Percentiles rank a stretch among this genome's conserved stretches.
Conservation (phyloP, 2,888 invertebrate genomes). For the Drosophila niveifrons region DNA sequence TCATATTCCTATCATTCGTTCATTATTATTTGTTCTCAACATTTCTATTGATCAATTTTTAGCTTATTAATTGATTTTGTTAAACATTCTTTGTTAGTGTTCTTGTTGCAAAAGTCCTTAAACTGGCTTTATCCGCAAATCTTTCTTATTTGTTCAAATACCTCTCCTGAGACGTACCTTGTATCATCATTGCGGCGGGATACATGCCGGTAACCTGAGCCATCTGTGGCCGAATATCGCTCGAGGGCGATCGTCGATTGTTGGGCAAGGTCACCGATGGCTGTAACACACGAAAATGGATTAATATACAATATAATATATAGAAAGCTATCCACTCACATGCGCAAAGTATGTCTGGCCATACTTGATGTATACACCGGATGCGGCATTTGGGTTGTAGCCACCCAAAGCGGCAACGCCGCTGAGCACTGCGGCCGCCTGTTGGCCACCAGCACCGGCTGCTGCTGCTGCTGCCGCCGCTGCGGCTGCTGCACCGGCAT, state of each 20-base stretch:
- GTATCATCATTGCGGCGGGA: slow-evolving; percentile 85
- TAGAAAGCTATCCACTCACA: slow-evolving; percentile 69
- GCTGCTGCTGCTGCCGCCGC: slow-evolving; percentile 79
- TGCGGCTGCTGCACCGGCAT: slow-evolving; percentile 67
- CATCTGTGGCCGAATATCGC: slow-evolving; percentile 84
- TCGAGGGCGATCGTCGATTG: slow-evolving; percentile 85
- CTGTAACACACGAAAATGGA: slow-evolving; percentile 51
- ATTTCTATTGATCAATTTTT: too few relatives aligned
- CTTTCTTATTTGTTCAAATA: too few relatives aligned
- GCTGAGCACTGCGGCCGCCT: slow-evolving; percentile 75
- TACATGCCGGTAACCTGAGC: slow-evolving; percentile 85
- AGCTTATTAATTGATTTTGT: too few relatives aligned
- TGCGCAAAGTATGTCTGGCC: slow-evolving; percentile 85
- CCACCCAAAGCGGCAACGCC: slow-evolving; percentile 85
- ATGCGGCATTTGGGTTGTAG: slow-evolving; percentile 85
- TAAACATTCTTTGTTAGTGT: too few relatives aligned
- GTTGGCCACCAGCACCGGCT: slow-evolving; percentile 75
- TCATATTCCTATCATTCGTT: too few relatives aligned
- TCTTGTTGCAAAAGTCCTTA: too few relatives aligned
- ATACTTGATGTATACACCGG: slow-evolving; percentile 85
- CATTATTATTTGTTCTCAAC: too few relatives aligned
- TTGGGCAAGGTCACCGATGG: slow-evolving; percentile 85
- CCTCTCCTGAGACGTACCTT: slow-evolving; percentile 71
- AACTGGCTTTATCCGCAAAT: too few relatives aligned
- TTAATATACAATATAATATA: neutral